Percentiles rank a stretch among this genome's conserved stretches.
These are phyloP conservation scores for Eulemur rufifrons DNA, from an alignment of 2,113 vertebrate species.

Conservation along the genomic window DNA sequence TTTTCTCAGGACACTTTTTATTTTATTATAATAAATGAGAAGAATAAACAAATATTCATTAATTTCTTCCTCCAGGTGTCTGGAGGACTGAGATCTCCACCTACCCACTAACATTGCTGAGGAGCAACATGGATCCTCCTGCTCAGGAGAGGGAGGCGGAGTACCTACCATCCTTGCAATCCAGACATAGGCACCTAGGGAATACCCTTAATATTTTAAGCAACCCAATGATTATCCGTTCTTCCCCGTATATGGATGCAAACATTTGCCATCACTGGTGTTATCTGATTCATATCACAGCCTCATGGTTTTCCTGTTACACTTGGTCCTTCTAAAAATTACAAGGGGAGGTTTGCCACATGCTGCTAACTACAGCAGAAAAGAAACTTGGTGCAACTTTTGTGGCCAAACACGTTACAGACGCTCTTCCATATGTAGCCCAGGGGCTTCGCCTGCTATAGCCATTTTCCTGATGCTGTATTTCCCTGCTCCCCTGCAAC, in stretches of 20 bases:
- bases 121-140: neutral
- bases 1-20: neutral
- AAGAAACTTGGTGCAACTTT: slow-evolving; percentile 31
- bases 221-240: neutral
- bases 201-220: neutral
- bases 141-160: neutral
- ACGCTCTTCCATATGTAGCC: neutral
- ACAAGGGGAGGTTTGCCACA: neutral
- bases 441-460: neutral
- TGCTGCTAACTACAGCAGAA: neutral
- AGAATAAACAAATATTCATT: neutral
- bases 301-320: neutral
- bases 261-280: neutral
- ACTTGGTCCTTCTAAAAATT: neutral
- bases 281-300: neutral
- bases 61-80: neutral
- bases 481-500: neutral
- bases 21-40: neutral
- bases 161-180: neutral
- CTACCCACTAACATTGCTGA: neutral
- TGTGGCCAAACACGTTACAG: slow-evolving; percentile 10
- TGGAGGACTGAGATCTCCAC: neutral
- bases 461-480: neutral
- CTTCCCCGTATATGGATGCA: neutral
- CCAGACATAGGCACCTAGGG: no score